Conservation (phyloP, 2,113 vertebrate genomes). For the Smithornis capensis region DNA sequence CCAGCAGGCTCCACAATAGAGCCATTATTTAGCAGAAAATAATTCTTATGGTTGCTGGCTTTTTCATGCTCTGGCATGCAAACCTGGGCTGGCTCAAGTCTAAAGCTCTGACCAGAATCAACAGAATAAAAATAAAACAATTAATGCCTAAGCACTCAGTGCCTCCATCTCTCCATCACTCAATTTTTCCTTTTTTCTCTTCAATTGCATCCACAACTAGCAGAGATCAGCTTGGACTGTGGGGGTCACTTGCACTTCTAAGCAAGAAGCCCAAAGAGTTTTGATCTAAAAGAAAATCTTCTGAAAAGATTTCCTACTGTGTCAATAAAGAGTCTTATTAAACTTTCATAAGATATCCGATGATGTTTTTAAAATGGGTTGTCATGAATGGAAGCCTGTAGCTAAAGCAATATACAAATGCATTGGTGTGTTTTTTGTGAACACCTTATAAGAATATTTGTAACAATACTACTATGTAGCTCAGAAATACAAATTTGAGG, state of each 20-base stretch:
- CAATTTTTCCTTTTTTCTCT: background rate
- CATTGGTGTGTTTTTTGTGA: constrained; percentile 3
- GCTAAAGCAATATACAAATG: constrained; percentile 55
- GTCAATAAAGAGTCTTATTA: constrained; percentile 46
- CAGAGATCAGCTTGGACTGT: background rate
- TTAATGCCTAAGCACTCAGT: background rate
- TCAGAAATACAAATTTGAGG: background rate
- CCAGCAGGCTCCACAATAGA: background rate
- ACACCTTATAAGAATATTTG: background rate
- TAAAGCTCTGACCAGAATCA: constrained; percentile 1
- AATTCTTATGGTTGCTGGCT: background rate
- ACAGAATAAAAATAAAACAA: background rate
- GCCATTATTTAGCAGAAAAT: background rate
- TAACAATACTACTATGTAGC: background rate
- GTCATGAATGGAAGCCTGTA: constrained; percentile 40
- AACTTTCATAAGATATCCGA: constrained; percentile 51
- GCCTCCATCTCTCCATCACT: background rate
- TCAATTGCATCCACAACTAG: background rate
- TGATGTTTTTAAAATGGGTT: constrained; percentile 38
- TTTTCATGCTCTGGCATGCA: background rate
- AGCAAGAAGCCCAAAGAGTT: constrained; percentile 12
- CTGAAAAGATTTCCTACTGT: constrained; percentile 46
- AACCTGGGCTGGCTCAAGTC: background rate
- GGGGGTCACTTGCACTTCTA: background rate
- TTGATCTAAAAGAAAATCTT: constrained; percentile 56